Percentiles rank a stretch among this genome's conserved stretches.
These are phyloP conservation scores for Dendrocopos noguchii DNA, from an alignment of 2,113 vertebrate species.

Conservation along the genomic window DNA sequence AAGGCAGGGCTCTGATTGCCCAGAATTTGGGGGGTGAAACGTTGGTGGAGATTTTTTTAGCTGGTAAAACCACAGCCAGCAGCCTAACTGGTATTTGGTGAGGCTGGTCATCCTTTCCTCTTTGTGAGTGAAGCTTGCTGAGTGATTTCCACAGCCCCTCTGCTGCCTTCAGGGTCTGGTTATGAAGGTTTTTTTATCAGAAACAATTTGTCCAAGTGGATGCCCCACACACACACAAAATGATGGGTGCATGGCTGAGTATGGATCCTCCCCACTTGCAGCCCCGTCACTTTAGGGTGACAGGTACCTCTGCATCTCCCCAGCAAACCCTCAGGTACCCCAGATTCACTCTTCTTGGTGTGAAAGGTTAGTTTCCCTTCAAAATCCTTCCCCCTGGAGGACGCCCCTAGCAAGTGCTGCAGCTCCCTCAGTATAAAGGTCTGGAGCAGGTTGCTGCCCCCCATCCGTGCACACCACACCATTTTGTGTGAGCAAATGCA, in stretches of 20 bases:
- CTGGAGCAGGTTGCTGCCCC: too few species aligned
- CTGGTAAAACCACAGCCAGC: not conserved
- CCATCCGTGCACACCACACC: fast-evolving
- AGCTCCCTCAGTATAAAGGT: fast-evolving
- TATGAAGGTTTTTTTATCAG: not conserved
- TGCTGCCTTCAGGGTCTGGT: too few species aligned
- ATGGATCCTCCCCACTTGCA: not conserved
- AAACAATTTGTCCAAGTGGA: not conserved
- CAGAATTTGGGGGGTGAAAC: too few species aligned
- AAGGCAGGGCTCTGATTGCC: not conserved
- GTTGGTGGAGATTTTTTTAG: too few species aligned
- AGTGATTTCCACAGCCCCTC: not conserved
- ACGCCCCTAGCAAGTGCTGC: not conserved
- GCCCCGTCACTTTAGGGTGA: not conserved
- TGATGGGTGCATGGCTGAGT: not conserved
- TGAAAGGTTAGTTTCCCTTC: too few species aligned
- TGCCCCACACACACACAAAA: not conserved
- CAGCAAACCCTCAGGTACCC: fast-evolving
- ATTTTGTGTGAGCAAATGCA: fast-evolving
- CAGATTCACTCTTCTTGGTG: not conserved
- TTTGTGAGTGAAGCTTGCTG: fast-evolving
- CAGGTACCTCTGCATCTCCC: not conserved
- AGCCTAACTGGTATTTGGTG: fast-evolving
- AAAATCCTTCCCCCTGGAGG: not conserved
- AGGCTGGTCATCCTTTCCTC: not conserved